phyloP scores from a whole-genome alignment of 2,797 vertebrate genomes.

The Aphelocoma californica region DNA sequence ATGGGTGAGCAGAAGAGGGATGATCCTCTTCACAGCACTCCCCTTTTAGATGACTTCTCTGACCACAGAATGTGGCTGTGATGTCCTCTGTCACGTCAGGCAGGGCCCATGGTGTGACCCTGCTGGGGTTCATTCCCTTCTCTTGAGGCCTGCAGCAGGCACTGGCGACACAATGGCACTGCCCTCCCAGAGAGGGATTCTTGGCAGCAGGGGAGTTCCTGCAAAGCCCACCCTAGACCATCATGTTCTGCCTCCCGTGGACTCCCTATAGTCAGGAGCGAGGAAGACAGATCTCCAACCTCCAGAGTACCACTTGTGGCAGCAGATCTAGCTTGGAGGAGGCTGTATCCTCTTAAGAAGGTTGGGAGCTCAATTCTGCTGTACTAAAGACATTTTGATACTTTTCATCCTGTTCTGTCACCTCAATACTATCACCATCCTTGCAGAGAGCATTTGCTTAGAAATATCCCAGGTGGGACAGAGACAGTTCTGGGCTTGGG shows the following conservation, averaged over 20 bases:
- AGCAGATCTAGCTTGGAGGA: not conserved
- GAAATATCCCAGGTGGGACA: not conserved
- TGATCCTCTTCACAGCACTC: not conserved
- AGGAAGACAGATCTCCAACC: not conserved
- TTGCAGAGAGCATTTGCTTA: not conserved
- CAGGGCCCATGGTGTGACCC: not conserved
- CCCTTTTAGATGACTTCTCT: not conserved
- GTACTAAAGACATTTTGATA: not conserved
- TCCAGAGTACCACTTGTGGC: not conserved
- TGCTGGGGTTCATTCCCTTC: not conserved
- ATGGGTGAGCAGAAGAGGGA: not conserved
- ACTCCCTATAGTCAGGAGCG: not conserved
- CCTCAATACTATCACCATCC: not conserved
- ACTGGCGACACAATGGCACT: accelerated
- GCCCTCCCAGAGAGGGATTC: not conserved
- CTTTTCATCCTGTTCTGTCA: not conserved
- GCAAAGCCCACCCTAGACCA: not conserved
- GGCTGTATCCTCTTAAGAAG: not conserved
- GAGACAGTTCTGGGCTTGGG: not conserved
- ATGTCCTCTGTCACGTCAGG: not conserved
- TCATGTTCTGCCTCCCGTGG: accelerated
- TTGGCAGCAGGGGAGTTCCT: accelerated
- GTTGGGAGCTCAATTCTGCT: not conserved
- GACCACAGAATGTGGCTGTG: not conserved
- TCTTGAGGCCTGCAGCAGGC: not conserved